Conservation (phyloP, 2,113 vertebrate species). For the Thymallus thymallus region DNA sequence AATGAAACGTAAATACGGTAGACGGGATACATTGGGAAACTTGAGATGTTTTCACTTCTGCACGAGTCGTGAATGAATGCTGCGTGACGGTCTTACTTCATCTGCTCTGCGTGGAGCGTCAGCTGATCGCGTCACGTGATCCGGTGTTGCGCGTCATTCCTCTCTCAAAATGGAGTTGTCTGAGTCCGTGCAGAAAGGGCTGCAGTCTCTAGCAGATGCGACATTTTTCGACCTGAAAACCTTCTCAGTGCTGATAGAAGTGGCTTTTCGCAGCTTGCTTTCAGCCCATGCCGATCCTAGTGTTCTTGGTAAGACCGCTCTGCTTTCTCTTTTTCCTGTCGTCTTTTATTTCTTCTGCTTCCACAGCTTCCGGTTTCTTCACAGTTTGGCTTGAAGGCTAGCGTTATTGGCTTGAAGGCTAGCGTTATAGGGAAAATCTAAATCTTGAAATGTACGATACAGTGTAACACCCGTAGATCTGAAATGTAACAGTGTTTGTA, state of each 20-base stretch:
- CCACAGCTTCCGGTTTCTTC: constrained; percentile 57
- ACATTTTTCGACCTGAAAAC: constrained; percentile 69
- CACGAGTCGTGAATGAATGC: neutral
- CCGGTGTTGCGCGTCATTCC: constrained; percentile 62
- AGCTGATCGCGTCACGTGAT: constrained; percentile 88
- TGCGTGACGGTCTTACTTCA: neutral
- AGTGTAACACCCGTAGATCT: neutral
- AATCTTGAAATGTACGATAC: no score
- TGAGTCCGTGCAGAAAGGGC: constrained; percentile 80
- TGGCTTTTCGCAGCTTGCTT: constrained; percentile 80
- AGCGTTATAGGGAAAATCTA: no score
- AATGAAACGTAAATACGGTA: neutral
- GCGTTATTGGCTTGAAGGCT: neutral
- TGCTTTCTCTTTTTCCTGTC: neutral
- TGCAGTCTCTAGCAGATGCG: constrained; percentile 78
- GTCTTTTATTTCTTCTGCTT: constrained; percentile 41
- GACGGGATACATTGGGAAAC: neutral
- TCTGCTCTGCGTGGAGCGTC: constrained; percentile 46
- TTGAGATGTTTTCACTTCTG: neutral
- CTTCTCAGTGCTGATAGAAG: constrained; percentile 78
- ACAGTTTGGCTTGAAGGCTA: constrained; percentile 6
- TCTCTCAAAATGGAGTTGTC: constrained; percentile 92
- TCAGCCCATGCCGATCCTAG: constrained; percentile 63
- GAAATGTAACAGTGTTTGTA: neutral
- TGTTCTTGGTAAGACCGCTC: constrained; percentile 77